These are phyloP conservation scores for Corythornis cristatus DNA, from an alignment of 2,113 vertebrate species.

Conservation along the genomic window DNA sequence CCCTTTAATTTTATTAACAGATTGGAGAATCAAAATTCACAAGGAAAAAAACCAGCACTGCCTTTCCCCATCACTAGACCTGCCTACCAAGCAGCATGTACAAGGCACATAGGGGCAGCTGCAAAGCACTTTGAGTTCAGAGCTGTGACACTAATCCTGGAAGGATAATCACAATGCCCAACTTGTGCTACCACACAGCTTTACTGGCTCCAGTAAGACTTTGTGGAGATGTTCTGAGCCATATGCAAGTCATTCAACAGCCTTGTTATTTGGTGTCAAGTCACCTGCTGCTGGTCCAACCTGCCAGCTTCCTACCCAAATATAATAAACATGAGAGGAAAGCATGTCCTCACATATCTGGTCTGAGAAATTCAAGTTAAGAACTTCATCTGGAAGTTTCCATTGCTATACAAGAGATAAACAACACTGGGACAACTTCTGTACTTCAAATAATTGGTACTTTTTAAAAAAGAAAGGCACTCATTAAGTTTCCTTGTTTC, in stretches of 20 bases:
- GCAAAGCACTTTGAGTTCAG: not conserved
- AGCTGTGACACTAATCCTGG: not conserved
- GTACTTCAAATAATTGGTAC: not conserved
- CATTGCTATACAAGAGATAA: rapidly evolving
- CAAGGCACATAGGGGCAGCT: not conserved
- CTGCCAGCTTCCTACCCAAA: not conserved
- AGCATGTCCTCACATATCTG: not conserved
- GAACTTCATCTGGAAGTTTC: not conserved
- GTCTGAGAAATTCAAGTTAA: not conserved
- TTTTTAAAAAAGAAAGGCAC: not conserved
- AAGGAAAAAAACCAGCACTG: not conserved
- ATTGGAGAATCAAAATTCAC: conserved; percentile 33
- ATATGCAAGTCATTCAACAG: not conserved
- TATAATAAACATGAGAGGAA: not conserved
- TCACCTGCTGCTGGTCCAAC: not conserved
- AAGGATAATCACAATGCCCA: not conserved
- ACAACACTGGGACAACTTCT: not conserved
- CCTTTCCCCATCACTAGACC: not conserved
- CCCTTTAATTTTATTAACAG: conserved; percentile 49
- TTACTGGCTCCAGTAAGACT: not conserved
- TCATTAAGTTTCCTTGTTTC: not conserved
- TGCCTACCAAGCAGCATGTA: not conserved
- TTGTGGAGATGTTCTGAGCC: not conserved
- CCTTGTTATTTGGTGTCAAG: not conserved
- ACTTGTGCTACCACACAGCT: not conserved